Evolutionary conservation across 64 coral and sea anemone genomes (phyloP).

Genomic region (Montipora capricornis): DNA sequence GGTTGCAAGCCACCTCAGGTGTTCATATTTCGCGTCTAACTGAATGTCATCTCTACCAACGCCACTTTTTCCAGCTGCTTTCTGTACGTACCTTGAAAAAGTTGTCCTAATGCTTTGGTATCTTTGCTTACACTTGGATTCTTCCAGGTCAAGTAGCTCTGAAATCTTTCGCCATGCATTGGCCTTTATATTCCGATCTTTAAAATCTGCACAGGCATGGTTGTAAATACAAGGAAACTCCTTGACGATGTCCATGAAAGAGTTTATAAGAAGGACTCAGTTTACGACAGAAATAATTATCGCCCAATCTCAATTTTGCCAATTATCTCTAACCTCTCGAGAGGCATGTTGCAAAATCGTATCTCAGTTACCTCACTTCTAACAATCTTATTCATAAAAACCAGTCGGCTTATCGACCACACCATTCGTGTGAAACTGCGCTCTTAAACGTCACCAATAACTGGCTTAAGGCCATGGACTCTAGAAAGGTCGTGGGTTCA

Average conservation of each 20-base stretch:
- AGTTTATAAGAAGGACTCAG: not conserved
- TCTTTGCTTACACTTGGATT: conserved; percentile 34
- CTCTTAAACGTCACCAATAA: no score
- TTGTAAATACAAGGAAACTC: conserved; percentile 49
- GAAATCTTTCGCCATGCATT: conserved; percentile 44
- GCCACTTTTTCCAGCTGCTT: conserved; percentile 21
- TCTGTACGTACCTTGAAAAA: conserved; percentile 55
- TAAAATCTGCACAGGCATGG: conserved; percentile 27
- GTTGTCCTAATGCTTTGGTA: conserved; percentile 65
- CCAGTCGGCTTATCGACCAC: no score
- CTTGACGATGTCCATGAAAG: conserved; percentile 45
- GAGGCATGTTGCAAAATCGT: no score
- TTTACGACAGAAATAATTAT: no score
- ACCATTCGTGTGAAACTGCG: no score
- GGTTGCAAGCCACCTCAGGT: conserved; percentile 55
- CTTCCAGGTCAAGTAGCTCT: conserved; percentile 9
- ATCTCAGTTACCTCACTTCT: no score
- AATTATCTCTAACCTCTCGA: no score
- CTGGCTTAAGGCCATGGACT: no score
- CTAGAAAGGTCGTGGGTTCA: no score
- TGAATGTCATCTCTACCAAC: conserved; percentile 41
- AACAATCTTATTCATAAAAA: no score
- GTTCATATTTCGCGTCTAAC: conserved; percentile 63
- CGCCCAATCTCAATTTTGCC: no score
- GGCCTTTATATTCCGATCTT: conserved; percentile 49